Percentiles rank a stretch among this genome's conserved stretches.
Conservation (phyloP, 2,113 vertebrate species). For the Chloropsis hardwickii region DNA sequence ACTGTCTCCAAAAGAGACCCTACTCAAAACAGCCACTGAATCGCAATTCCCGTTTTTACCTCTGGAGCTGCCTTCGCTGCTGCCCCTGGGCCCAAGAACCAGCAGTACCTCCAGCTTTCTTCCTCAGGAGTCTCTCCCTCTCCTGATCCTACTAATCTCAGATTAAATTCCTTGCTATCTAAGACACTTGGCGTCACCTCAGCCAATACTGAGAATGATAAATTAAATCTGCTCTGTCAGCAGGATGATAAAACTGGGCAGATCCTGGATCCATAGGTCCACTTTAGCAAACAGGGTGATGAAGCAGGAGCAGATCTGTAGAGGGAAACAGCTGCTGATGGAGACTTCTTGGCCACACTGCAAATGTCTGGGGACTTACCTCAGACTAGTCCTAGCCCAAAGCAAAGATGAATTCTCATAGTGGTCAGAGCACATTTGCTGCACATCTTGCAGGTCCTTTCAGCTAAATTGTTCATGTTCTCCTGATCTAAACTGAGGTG, state of each 20-base stretch:
- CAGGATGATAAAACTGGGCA: background rate
- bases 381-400: background rate
- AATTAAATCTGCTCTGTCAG: background rate
- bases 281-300: background rate
- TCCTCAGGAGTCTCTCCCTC: background rate
- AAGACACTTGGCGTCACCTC: background rate
- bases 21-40: background rate
- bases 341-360: background rate
- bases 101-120: background rate
- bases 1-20: background rate
- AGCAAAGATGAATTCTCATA: background rate
- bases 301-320: background rate
- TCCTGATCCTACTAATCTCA: background rate
- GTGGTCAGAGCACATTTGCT: background rate
- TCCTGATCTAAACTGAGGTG: background rate
- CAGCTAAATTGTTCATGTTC: background rate
- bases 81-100: background rate
- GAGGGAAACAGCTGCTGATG: background rate
- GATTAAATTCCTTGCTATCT: background rate
- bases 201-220: background rate
- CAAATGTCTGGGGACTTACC: background rate
- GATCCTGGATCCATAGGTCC: rapidly evolving
- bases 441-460: background rate
- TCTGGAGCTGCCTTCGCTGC: background rate
- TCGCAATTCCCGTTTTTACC: background rate